Evolutionary conservation across 1,140 invertebrate genomes (phyloP).

Genomic region (Forficula auricularia): DNA sequence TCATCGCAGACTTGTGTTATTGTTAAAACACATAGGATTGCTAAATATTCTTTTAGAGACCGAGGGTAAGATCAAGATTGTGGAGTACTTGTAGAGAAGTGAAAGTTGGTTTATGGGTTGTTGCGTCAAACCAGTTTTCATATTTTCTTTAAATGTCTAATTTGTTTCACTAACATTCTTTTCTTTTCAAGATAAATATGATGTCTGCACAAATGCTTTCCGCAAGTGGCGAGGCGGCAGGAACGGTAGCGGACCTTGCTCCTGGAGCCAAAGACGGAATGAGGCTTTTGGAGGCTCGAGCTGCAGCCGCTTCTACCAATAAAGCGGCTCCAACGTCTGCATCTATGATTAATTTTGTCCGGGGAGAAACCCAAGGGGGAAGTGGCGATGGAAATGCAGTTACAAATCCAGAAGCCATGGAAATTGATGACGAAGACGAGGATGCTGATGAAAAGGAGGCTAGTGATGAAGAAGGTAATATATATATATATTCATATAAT

Average conservation of each 20-base stretch:
- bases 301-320: slow-evolving; percentile 24
- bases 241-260: slow-evolving; percentile 44
- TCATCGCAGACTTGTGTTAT: too few relatives aligned
- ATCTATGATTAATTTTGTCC: slow-evolving; percentile 59
- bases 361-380: slow-evolving; percentile 66
- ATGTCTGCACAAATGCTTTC: slow-evolving; percentile 94
- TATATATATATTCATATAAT: too few relatives aligned
- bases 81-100: too few relatives aligned
- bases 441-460: slow-evolving; percentile 52
- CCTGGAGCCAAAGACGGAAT: slow-evolving; percentile 65
- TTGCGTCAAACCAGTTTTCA: too few relatives aligned
- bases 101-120: too few relatives aligned
- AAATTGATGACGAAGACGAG: slow-evolving; percentile 65
- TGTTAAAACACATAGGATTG: too few relatives aligned
- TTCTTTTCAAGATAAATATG: slow-evolving; percentile 51
- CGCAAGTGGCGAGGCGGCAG: slow-evolving; percentile 41
- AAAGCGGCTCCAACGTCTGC: background rate
- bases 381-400: slow-evolving; percentile 46
- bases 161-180: too few relatives aligned
- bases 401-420: slow-evolving; percentile 86
- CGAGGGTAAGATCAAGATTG: too few relatives aligned
- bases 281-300: slow-evolving; percentile 71
- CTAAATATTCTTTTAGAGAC: too few relatives aligned
- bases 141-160: too few relatives aligned
- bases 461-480: slow-evolving; percentile 34